phyloP scores from a whole-genome alignment of 2,797 vertebrate genomes.

The Periophthalmus magnuspinnatus region DNA sequence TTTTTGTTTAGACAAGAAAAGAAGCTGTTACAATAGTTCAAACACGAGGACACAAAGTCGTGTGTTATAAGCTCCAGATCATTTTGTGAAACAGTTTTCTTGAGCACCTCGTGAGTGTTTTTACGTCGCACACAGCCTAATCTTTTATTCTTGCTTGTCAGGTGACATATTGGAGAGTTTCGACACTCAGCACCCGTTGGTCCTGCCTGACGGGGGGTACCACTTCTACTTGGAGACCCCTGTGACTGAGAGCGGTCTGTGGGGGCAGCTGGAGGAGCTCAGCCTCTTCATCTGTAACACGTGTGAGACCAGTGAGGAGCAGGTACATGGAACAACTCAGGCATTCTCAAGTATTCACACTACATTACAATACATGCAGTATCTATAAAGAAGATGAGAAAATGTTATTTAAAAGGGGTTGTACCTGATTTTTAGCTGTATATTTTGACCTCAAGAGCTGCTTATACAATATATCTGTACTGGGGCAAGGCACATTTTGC shows the following conservation, averaged over 20 bases:
- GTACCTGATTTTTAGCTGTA: too few species aligned
- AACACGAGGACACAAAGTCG: too few species aligned
- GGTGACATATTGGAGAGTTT: constrained; percentile 79
- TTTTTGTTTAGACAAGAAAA: too few species aligned
- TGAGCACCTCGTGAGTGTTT: too few species aligned
- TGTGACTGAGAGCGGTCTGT: constrained; percentile 53
- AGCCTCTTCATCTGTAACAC: constrained; percentile 47
- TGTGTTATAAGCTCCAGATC: too few species aligned
- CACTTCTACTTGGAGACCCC: constrained; percentile 60
- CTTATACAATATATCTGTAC: too few species aligned
- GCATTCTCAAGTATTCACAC: background rate
- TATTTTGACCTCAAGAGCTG: too few species aligned
- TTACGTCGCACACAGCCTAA: too few species aligned
- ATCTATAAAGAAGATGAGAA: background rate
- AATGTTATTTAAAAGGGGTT: background rate
- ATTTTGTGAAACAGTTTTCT: too few species aligned
- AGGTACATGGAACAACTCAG: constrained; percentile 49
- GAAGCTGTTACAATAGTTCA: too few species aligned
- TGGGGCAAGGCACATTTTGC: too few species aligned
- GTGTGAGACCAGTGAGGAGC: constrained; percentile 22
- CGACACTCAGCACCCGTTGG: constrained; percentile 79
- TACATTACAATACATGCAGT: background rate
- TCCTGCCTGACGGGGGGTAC: constrained; percentile 72
- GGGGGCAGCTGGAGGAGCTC: constrained; percentile 60
- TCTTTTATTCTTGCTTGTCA: constrained; percentile 25